These are phyloP conservation scores for Acronicta leporina DNA, from an alignment of 2,888 invertebrate genomes.

Conservation along the genomic window DNA sequence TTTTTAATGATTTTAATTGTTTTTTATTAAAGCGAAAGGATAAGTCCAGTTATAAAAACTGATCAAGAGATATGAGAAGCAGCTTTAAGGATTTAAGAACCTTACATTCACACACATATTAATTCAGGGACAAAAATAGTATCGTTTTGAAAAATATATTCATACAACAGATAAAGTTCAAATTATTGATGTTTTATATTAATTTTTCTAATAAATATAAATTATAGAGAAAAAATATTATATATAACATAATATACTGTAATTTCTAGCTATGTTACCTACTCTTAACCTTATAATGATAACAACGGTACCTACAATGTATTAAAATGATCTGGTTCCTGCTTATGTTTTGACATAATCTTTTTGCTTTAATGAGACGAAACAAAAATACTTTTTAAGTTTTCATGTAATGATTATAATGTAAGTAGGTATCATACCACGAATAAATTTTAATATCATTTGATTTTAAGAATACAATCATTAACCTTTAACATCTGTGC, in stretches of 20 bases:
- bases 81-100: no score
- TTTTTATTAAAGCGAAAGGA: constrained; percentile 42
- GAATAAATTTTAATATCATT: neutral
- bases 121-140: no score
- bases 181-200: no score
- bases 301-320: neutral
- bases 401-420: constrained; percentile 3
- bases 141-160: no score
- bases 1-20: constrained; percentile 1
- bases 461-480: neutral
- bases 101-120: no score
- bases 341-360: neutral
- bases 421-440: neutral
- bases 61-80: no score
- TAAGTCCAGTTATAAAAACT: neutral
- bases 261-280: no score
- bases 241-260: no score
- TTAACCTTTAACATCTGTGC: neutral
- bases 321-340: neutral
- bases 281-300: no score
- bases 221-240: no score
- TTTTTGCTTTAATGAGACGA: constrained; percentile 46
- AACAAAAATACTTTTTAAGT: constrained; percentile 11
- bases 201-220: no score
- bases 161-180: no score